A percentile compares a stretch with the other conserved stretches of the same genome.
Conservation (phyloP, 2,797 vertebrate genomes). For the Pipistrellus pygmaeus region DNA sequence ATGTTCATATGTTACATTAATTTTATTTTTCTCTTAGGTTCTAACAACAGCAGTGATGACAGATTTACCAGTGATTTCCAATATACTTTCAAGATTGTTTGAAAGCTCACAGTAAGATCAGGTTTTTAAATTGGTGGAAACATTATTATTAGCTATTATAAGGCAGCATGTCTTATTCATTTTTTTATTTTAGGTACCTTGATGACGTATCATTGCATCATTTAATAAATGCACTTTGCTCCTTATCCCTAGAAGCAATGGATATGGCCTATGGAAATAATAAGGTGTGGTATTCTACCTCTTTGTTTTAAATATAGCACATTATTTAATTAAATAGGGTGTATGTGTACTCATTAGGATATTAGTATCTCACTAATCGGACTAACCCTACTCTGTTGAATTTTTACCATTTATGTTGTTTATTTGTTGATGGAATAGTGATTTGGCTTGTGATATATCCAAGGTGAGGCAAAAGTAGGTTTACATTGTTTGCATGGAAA, state of each 20-base stretch:
- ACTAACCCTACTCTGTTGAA: neutral
- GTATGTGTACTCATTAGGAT: neutral
- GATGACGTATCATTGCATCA: slow-evolving; percentile 99
- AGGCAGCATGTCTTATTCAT: slow-evolving; percentile 66
- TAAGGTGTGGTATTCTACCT: slow-evolving; percentile 90
- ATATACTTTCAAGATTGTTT: slow-evolving; percentile 97
- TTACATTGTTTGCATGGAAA: neutral
- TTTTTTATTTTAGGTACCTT: slow-evolving; percentile 92
- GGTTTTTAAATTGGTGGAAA: slow-evolving; percentile 66
- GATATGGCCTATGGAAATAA: slow-evolving; percentile 99
- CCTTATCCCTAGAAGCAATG: slow-evolving; percentile 98
- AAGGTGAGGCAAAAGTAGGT: neutral
- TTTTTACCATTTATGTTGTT: neutral
- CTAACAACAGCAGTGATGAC: slow-evolving; percentile 99
- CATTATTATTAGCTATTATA: slow-evolving; percentile 45
- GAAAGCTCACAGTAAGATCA: slow-evolving; percentile 98
- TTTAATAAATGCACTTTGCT: slow-evolving; percentile 98
- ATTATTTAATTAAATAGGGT: slow-evolving; percentile 40
- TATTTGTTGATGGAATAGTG: neutral
- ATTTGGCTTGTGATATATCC: neutral
- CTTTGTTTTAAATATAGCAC: slow-evolving; percentile 60
- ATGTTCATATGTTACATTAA: slow-evolving; percentile 18
- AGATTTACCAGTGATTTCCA: slow-evolving; percentile 97
- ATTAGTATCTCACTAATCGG: neutral
- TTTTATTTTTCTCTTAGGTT: slow-evolving; percentile 90